Conservation (phyloP, 2,888 invertebrate species). For the Drosophila monieri region DNA sequence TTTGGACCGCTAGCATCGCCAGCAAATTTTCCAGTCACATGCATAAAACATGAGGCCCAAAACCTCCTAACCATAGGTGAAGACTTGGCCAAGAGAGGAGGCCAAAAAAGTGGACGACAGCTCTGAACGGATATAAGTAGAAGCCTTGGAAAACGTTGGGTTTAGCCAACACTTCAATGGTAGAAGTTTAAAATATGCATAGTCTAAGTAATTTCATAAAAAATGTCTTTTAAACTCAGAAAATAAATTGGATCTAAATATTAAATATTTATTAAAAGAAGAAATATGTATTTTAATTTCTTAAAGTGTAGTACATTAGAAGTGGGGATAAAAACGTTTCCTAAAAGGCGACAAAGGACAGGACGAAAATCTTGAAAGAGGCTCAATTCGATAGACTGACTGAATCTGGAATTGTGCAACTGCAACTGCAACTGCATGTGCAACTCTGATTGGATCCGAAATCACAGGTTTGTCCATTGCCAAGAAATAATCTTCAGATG, state of each 20-base stretch:
- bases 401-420: conserved; percentile 24
- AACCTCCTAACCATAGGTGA: conserved; percentile 1
- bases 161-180: conserved; percentile 63
- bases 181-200: neutral
- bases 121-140: conserved; percentile 6
- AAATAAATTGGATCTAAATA: too few relatives aligned
- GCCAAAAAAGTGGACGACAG: conserved; percentile 12
- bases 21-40: conserved; percentile 50
- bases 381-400: conserved; percentile 12
- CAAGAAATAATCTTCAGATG: conserved; percentile 20
- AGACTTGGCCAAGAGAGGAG: neutral
- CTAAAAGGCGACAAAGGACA: neutral
- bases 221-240: too few relatives aligned
- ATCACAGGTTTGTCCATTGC: conserved; percentile 17
- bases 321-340: conserved; percentile 7
- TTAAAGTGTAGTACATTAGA: conserved; percentile 9
- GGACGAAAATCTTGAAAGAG: conserved; percentile 3
- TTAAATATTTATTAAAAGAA: neutral
- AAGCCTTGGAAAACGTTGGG: conserved; percentile 69
- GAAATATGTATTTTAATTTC: too few relatives aligned
- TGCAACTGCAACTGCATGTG: conserved; percentile 20
- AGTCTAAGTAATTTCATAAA: too few relatives aligned
- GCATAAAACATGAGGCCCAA: conserved; percentile 66
- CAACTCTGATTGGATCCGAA: conserved; percentile 30
- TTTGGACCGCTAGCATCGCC: conserved; percentile 47